phyloP scores from a whole-genome alignment of 1,140 invertebrate genomes.

The Metopolophium dirhodum region DNA sequence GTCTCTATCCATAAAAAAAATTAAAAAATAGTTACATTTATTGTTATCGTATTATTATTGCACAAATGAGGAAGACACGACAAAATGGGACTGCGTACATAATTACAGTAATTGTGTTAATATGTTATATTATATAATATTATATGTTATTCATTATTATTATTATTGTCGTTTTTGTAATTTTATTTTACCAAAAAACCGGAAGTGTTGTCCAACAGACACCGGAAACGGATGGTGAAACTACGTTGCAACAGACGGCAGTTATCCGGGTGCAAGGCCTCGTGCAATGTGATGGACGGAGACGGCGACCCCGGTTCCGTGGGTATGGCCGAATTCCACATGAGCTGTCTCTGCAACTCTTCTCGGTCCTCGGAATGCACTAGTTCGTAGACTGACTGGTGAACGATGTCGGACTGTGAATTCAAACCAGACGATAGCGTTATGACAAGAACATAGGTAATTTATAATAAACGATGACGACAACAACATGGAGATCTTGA shows the following conservation, averaged over 20 bases:
- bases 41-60: background rate
- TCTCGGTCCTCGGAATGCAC: slow-evolving; percentile 99
- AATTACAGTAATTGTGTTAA: slow-evolving; percentile 15
- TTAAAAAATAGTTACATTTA: background rate
- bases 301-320: slow-evolving; percentile 68
- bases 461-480: background rate
- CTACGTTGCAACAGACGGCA: slow-evolving; percentile 87
- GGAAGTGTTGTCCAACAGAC: slow-evolving; percentile 98
- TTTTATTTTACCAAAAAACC: slow-evolving; percentile 86
- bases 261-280: slow-evolving; percentile 84
- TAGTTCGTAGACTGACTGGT: slow-evolving; percentile 97
- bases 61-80: background rate
- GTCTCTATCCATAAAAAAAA: slow-evolving; percentile 71
- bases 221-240: slow-evolving; percentile 97
- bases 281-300: slow-evolving; percentile 79
- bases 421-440: slow-evolving; percentile 47
- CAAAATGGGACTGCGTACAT: background rate
- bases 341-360: slow-evolving; percentile 92
- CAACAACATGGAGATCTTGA: background rate
- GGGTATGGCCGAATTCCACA: slow-evolving; percentile 95
- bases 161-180: background rate
- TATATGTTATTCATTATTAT: slow-evolving; percentile 2
- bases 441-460: slow-evolving; percentile 10
- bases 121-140: background rate
- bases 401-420: slow-evolving; percentile 96